These are phyloP conservation scores for Pangasius sanitwongsei DNA, from an alignment of 2,797 vertebrate genomes.

Conservation along the genomic window DNA sequence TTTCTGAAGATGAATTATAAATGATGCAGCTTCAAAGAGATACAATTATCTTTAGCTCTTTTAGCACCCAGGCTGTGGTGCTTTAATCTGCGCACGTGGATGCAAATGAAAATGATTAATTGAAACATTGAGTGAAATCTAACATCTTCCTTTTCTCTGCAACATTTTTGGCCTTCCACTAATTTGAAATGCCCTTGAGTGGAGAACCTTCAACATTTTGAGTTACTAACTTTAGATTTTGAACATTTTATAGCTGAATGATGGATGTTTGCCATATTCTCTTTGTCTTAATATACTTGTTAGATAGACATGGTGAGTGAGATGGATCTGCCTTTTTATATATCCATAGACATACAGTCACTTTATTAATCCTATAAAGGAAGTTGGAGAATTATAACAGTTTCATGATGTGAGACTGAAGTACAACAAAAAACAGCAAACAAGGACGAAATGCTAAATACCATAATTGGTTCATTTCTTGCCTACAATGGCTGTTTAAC, in stretches of 20 bases:
- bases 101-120: slow-evolving; percentile 23
- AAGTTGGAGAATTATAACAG: not conserved
- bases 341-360: not conserved
- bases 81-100: slow-evolving; percentile 34
- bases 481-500: not conserved
- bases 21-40: slow-evolving; percentile 38
- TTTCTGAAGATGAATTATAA: not conserved
- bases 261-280: not conserved
- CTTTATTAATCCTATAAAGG: not conserved
- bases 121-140: not conserved
- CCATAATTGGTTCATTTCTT: not conserved
- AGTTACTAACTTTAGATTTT: not conserved
- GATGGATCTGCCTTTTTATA: not conserved
- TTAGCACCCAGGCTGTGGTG: not conserved
- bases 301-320: no score
- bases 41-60: slow-evolving; percentile 41
- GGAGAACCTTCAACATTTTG: not conserved
- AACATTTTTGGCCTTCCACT: not conserved
- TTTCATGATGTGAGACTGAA: not conserved
- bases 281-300: not conserved
- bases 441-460: not conserved
- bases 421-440: not conserved
- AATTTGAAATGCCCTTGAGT: not conserved
- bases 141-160: not conserved
- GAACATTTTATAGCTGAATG: not conserved